These are phyloP conservation scores for Caenorhabditis japonica DNA, from an alignment of 2,888 invertebrate species.

Conservation along the genomic window DNA sequence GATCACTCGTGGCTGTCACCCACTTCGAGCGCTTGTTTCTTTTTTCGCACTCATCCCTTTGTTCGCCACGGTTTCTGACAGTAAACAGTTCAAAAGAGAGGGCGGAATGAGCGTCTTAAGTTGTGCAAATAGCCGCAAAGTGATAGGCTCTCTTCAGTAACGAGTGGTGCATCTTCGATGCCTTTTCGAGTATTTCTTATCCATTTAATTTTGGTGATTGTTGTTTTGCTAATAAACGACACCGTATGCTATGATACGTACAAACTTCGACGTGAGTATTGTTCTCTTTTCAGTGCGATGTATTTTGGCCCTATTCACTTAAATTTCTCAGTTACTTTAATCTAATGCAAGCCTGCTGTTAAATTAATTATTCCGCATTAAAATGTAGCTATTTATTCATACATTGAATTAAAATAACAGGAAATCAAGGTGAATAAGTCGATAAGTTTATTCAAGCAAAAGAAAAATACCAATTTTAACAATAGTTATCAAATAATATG, in stretches of 20 bases:
- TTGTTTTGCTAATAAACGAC: slow-evolving; percentile 5
- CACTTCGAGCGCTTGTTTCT: slow-evolving; percentile 16
- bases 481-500: no score
- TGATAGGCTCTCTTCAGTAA: slow-evolving; percentile 41
- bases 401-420: no score
- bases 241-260: slow-evolving; percentile 35
- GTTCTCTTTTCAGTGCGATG: background rate
- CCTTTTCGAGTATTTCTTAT: slow-evolving; percentile 12
- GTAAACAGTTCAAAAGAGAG: slow-evolving; percentile 27
- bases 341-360: no score
- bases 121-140: slow-evolving; percentile 39
- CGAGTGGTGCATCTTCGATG: slow-evolving; percentile 18
- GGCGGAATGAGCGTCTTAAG: slow-evolving; percentile 43
- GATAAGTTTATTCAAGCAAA: no score
- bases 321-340: no score
- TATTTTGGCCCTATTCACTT: no score
- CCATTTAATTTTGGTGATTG: slow-evolving; percentile 7
- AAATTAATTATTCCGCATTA: no score
- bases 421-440: no score
- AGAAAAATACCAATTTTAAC: no score
- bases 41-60: slow-evolving; percentile 24
- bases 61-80: slow-evolving; percentile 50
- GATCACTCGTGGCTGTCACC: slow-evolving; percentile 13
- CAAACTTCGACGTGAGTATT: slow-evolving; percentile 35
- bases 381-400: no score